Conservation (phyloP, 1,140 invertebrate genomes). For the Cataglyphis hispanica region DNA sequence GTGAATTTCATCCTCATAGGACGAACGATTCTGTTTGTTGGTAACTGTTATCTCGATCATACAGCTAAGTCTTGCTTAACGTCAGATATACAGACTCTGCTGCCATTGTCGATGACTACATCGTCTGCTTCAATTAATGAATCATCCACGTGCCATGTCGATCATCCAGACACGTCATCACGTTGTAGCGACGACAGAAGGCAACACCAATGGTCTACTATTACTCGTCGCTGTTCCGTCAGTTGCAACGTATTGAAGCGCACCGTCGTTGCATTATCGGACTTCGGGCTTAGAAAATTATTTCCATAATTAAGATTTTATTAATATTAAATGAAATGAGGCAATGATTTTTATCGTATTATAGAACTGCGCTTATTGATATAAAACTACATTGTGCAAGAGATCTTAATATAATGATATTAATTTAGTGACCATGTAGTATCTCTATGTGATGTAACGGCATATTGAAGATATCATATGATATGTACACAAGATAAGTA, state of each 20-base stretch:
- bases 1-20: slow-evolving; percentile 68
- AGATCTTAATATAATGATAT: slow-evolving; percentile 5
- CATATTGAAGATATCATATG: background rate
- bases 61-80: slow-evolving; percentile 35
- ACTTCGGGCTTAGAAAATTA: slow-evolving; percentile 58
- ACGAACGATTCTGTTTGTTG: slow-evolving; percentile 67
- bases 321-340: slow-evolving; percentile 2
- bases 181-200: background rate
- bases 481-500: background rate
- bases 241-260: slow-evolving; percentile 49
- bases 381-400: background rate
- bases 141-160: background rate
- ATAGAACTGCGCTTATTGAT: background rate
- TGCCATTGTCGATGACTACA: background rate
- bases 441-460: background rate
- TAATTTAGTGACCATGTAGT: slow-evolving; percentile 17
- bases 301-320: slow-evolving; percentile 45
- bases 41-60: slow-evolving; percentile 64
- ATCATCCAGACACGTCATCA: slow-evolving; percentile 1
- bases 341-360: background rate
- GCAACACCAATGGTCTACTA: slow-evolving; percentile 44
- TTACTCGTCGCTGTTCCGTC: slow-evolving; percentile 48
- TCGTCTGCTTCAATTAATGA: slow-evolving; percentile 15
- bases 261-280: slow-evolving; percentile 59
- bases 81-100: slow-evolving; percentile 26